phyloP scores from a whole-genome alignment of 2,797 vertebrate genomes.

The Adrianichthys oophorus region DNA sequence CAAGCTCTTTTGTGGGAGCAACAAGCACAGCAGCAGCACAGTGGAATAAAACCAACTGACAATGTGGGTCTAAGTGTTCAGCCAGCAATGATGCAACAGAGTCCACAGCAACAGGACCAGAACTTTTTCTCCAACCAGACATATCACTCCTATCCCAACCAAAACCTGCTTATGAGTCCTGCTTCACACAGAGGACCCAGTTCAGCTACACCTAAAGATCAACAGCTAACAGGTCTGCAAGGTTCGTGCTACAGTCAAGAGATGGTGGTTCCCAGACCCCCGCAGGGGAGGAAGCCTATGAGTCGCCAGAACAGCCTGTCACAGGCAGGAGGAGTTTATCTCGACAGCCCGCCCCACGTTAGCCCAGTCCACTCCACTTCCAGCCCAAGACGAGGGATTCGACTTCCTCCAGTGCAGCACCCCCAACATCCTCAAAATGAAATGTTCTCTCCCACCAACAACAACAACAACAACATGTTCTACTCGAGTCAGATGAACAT shows the following conservation, averaged over 20 bases:
- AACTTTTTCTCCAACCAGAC: constrained; percentile 78
- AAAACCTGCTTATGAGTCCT: constrained; percentile 77
- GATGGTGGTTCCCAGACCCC: constrained; percentile 82
- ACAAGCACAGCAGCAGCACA: constrained; percentile 72
- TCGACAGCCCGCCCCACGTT: constrained; percentile 73
- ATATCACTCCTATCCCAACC: constrained; percentile 80
- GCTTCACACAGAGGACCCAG: constrained; percentile 59
- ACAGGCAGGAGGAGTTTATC: constrained; percentile 73
- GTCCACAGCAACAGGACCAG: constrained; percentile 78
- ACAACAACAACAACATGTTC: constrained; percentile 71
- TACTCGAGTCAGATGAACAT: constrained; percentile 80
- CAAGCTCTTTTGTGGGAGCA: constrained; percentile 94
- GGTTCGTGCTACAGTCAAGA: constrained; percentile 80
- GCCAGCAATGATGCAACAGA: constrained; percentile 71
- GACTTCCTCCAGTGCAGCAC: constrained; percentile 75
- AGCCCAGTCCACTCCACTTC: constrained; percentile 76
- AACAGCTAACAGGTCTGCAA: constrained; percentile 70
- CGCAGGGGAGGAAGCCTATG: constrained; percentile 78
- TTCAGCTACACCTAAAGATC: constrained; percentile 75
- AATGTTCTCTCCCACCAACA: constrained; percentile 72
- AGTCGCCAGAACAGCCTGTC: constrained; percentile 79
- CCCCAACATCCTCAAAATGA: constrained; percentile 70
- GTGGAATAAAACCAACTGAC: constrained; percentile 65
- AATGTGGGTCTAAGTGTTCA: constrained; percentile 70
- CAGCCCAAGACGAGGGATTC: constrained; percentile 72